phyloP scores from a whole-genome alignment of 2,113 vertebrate genomes.

The Sardina pilchardus region DNA sequence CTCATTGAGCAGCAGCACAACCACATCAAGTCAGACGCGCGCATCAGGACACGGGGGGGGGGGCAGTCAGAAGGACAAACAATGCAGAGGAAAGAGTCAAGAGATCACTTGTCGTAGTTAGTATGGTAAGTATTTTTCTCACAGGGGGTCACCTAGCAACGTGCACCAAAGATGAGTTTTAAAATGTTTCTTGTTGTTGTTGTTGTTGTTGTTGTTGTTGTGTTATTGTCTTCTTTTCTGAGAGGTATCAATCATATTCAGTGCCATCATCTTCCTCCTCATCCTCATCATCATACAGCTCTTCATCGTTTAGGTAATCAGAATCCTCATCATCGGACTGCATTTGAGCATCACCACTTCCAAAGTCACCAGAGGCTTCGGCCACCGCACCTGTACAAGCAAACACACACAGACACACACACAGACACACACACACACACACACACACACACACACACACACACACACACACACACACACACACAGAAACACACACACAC shows the following conservation, averaged over 20 bases:
- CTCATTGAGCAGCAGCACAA: background rate
- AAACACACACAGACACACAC: background rate
- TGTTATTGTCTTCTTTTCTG: constrained; percentile 54
- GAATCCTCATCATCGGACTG: constrained; percentile 81
- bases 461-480: background rate
- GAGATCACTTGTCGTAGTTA: constrained; percentile 46
- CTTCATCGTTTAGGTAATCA: constrained; percentile 79
- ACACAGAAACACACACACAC: background rate
- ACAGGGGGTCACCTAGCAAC: constrained; percentile 80
- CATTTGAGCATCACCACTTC: constrained; percentile 85
- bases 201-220: constrained; percentile 37
- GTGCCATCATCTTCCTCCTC: constrained; percentile 82
- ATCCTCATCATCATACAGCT: constrained; percentile 79
- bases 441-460: no score
- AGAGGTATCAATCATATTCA: constrained; percentile 86
- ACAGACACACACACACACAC: background rate
- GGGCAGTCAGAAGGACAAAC: constrained; percentile 75
- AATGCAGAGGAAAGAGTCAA: constrained; percentile 80
- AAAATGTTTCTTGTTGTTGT: constrained; percentile 34
- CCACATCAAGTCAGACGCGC: background rate
- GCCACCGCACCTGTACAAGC: constrained; percentile 70
- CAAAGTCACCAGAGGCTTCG: constrained; percentile 91
- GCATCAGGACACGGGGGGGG: background rate
- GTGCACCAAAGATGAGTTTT: constrained; percentile 69
- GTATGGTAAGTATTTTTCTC: constrained; percentile 65